Evolutionary conservation across 1,140 invertebrate genomes (phyloP).

Genomic region (Magallana angulata): DNA sequence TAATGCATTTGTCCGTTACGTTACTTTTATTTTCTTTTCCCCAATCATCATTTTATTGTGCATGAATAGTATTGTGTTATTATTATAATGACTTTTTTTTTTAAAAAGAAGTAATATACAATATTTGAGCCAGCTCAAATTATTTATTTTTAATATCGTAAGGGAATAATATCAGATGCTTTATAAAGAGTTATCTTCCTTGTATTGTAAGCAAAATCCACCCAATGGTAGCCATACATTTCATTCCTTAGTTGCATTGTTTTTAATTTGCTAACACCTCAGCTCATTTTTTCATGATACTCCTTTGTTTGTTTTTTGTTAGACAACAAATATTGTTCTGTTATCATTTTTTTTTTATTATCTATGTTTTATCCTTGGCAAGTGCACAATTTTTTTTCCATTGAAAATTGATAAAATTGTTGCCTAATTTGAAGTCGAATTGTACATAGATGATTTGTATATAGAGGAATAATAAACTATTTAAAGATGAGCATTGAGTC

Average conservation of each 20-base stretch:
- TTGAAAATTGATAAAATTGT: slow-evolving; percentile 10
- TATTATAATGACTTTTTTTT: neutral
- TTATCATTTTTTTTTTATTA: slow-evolving; percentile 3
- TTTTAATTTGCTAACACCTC: neutral
- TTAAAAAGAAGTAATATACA: neutral
- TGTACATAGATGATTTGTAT: slow-evolving; percentile 19
- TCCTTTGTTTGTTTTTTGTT: slow-evolving; percentile 24
- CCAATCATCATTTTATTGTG: neutral
- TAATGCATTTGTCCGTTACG: neutral
- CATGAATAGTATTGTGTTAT: neutral
- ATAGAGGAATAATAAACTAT: slow-evolving; percentile 37
- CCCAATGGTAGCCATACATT: neutral
- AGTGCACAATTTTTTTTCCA: slow-evolving; percentile 28
- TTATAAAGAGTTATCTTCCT: neutral
- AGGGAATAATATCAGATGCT: neutral
- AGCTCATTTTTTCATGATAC: slow-evolving; percentile 30
- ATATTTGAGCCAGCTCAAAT: slow-evolving; percentile 24
- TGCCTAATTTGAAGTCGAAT: neutral
- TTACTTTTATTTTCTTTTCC: slow-evolving; percentile 16
- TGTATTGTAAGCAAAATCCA: neutral
- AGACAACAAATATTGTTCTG: slow-evolving; percentile 21
- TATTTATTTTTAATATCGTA: slow-evolving; percentile 9
- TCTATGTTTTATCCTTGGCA: neutral
- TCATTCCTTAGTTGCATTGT: neutral
- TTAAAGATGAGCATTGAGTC: neutral